Conservation (phyloP, 2,888 invertebrate species). For the Amblyteles armatorius region DNA sequence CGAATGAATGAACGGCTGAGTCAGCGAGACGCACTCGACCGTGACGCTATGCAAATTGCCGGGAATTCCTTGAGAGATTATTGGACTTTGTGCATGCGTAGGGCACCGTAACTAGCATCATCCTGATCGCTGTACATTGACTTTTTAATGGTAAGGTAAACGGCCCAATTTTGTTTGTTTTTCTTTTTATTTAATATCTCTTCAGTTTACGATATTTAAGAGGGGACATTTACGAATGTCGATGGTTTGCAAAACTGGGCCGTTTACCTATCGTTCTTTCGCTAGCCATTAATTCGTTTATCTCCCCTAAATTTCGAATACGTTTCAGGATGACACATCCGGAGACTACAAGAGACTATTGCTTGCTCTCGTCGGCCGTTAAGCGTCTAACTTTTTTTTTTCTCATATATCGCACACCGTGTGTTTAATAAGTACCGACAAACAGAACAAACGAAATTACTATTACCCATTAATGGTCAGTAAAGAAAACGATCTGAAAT, state of each 20-base stretch:
- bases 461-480: slow-evolving; percentile 67
- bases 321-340: slow-evolving; percentile 92
- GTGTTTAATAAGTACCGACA: slow-evolving; percentile 51
- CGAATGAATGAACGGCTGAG: slow-evolving; percentile 59
- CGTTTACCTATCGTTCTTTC: slow-evolving; percentile 7
- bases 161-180: slow-evolving; percentile 36
- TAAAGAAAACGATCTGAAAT: slow-evolving; percentile 38
- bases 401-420: slow-evolving; percentile 45
- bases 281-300: slow-evolving; percentile 50
- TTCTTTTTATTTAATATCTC: background rate
- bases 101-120: slow-evolving; percentile 39
- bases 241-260: slow-evolving; percentile 17
- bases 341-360: slow-evolving; percentile 95
- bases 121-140: slow-evolving; percentile 48
- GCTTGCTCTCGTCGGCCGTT: slow-evolving; percentile 88
- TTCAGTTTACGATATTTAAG: background rate
- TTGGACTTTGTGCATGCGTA: slow-evolving; percentile 41
- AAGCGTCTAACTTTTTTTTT: slow-evolving; percentile 67
- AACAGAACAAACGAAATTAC: slow-evolving; percentile 34
- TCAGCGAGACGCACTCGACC: slow-evolving; percentile 35
- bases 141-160: slow-evolving; percentile 20
- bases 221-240: slow-evolving; percentile 7
- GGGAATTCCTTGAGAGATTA: slow-evolving; percentile 55
- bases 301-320: slow-evolving; percentile 72
- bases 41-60: slow-evolving; percentile 33